A percentile compares a stretch with the other conserved stretches of the same genome.
Evolutionary conservation across 2,888 invertebrate species (phyloP).

Genomic region (Acanthosepion lycidas): DNA sequence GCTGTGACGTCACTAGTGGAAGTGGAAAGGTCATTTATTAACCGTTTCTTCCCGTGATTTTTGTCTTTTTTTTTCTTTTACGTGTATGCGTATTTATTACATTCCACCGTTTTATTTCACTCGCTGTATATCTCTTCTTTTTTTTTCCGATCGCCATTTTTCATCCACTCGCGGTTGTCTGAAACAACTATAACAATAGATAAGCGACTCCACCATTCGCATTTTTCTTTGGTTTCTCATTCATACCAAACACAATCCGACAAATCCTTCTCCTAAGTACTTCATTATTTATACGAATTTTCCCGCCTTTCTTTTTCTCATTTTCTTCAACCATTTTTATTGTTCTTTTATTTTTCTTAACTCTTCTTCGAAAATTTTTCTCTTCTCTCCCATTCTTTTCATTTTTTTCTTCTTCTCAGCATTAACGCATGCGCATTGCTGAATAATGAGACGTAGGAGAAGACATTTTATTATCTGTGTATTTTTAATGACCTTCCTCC

Average conservation of each 20-base stretch:
- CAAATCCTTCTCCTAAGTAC: not conserved
- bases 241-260: not conserved
- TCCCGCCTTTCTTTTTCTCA: not conserved
- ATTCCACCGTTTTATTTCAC: not conserved
- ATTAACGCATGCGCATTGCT: not conserved
- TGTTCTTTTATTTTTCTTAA: too few species aligned
- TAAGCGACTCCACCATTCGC: not conserved
- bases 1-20: not conserved
- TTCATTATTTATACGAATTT: not conserved
- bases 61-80: not conserved
- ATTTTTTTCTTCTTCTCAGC: not conserved
- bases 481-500: not conserved
- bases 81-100: not conserved
- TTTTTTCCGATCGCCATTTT: not conserved
- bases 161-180: not conserved
- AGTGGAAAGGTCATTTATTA: not conserved
- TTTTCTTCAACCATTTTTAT: not conserved
- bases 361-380: too few species aligned
- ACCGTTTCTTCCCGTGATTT: not conserved
- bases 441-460: not conserved
- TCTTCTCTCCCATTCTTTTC: not conserved
- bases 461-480: not conserved
- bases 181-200: not conserved
- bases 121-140: not conserved
- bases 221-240: conserved; percentile 21